These are phyloP conservation scores for Loris lydekkerianus DNA, from an alignment of 2,797 vertebrate genomes.

Conservation along the genomic window DNA sequence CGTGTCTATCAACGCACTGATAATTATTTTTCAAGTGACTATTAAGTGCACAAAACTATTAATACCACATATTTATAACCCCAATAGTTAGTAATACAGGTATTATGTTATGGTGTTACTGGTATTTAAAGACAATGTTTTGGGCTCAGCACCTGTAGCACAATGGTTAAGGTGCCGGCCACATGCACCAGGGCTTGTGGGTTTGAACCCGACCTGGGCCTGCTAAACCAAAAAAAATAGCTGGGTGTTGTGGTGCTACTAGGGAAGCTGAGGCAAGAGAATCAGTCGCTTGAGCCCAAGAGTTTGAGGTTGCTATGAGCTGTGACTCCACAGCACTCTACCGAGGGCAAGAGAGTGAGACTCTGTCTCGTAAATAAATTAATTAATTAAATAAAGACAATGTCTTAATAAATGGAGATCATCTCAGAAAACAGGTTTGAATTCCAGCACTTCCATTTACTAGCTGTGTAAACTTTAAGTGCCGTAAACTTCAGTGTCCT, in stretches of 20 bases:
- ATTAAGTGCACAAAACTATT: conserved; percentile 6
- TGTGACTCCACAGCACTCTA: too few relatives aligned
- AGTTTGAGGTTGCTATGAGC: too few relatives aligned
- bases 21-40: conserved; percentile 55
- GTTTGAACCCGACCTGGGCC: too few relatives aligned
- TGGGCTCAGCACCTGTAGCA: neutral
- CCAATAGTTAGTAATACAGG: neutral
- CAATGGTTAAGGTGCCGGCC: too few relatives aligned
- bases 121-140: neutral
- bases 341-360: too few relatives aligned
- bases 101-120: neutral
- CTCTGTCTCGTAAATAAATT: too few relatives aligned
- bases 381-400: too few relatives aligned
- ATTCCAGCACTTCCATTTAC: neutral
- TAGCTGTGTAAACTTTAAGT: neutral
- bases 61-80: conserved; percentile 21
- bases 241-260: too few relatives aligned
- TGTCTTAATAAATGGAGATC: neutral
- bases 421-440: neutral
- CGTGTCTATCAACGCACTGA: neutral
- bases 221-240: too few relatives aligned
- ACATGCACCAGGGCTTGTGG: too few relatives aligned
- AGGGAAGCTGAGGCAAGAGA: too few relatives aligned
- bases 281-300: too few relatives aligned
- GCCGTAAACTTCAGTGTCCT: neutral